Base-by-base conservation (phyloP, 1,140 invertebrate species). In the Dysdera silvatica region DNA sequence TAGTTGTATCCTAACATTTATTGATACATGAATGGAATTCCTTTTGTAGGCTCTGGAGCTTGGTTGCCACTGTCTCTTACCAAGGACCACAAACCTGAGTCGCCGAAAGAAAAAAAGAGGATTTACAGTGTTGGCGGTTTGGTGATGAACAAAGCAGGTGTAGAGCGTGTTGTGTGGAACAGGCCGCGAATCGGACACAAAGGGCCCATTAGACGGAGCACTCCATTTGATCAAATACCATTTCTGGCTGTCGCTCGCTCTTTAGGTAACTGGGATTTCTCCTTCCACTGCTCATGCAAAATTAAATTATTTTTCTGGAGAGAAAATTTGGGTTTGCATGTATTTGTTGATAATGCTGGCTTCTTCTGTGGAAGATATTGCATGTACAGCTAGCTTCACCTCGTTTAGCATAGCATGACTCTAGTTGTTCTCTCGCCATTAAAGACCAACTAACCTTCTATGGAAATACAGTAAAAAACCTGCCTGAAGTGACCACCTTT, bases 161-260 rank as follows among this genome's bases (percentile, higher is more conserved):
- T 98, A 0, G 89, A 91, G 7, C 79, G 95, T 59, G 95, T 98
- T 1, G 95, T 98, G 0, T 98, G 95, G 95, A 95, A 95, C 74
- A 81, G 94, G 68, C 92, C 92, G 4, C 80, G 86, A 26, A 81
- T 86, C 41, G 75, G 75, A 3, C 76, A 78, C 63, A 82, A 84
- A 71, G 90, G 90, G 16, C 90, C 90, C 16, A 87, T 92, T 45
- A 79, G 86, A 28, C 82, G 87, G 58, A 88, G 87, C 0, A 91
- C 89, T 2, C 84, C 83, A 0, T 90, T 95, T 70, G 94, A 97
- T 75, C 89, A 92, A 75, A 95, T 98, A 70, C 95, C 95, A 0
- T 98, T 98, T 74, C 77, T 98, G 49, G 94, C 95, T 41, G 93
- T 98, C 29, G 93, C 95, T 10, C 82, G 95, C 68, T 93, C 92